A percentile compares a stretch with the other conserved stretches of the same genome.
Conservation (phyloP, 2,888 invertebrate species). For the Thecocarcelia acutangulata region DNA sequence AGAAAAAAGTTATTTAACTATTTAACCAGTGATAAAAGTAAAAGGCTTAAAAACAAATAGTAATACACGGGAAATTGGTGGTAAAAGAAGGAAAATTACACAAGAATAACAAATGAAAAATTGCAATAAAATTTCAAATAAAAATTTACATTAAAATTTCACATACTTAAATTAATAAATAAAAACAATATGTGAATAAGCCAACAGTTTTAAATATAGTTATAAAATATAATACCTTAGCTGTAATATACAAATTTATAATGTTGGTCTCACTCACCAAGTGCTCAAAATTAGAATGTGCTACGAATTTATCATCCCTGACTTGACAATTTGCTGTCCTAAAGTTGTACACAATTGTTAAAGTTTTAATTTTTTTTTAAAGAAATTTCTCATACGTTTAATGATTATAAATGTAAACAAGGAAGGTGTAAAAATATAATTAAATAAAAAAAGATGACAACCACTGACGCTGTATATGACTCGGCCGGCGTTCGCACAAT, state of each 20-base stretch:
- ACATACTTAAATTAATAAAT: no score
- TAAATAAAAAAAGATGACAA: constrained; percentile 53
- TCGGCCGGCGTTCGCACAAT: constrained; percentile 74
- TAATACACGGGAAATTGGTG: constrained; percentile 36
- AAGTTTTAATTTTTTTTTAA: no score
- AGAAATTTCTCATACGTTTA: no score
- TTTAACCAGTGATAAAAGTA: constrained; percentile 43
- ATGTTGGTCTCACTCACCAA: no score
- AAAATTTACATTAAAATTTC: neutral
- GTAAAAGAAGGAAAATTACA: neutral
- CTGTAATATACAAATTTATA: no score
- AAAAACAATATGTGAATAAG: no score
- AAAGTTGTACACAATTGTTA: no score
- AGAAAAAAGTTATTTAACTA: constrained; percentile 30
- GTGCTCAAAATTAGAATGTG: no score
- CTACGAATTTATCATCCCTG: no score
- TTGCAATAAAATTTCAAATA: constrained; percentile 18
- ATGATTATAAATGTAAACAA: neutral
- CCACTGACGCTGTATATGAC: constrained; percentile 73
- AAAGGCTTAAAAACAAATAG: constrained; percentile 21
- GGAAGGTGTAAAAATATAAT: neutral
- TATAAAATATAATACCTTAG: no score
- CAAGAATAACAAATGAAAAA: constrained; percentile 30
- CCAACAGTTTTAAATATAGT: no score
- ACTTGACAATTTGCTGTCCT: no score